Conservation (phyloP, 2,888 invertebrate species). For the Drosophila percnosoma region DNA sequence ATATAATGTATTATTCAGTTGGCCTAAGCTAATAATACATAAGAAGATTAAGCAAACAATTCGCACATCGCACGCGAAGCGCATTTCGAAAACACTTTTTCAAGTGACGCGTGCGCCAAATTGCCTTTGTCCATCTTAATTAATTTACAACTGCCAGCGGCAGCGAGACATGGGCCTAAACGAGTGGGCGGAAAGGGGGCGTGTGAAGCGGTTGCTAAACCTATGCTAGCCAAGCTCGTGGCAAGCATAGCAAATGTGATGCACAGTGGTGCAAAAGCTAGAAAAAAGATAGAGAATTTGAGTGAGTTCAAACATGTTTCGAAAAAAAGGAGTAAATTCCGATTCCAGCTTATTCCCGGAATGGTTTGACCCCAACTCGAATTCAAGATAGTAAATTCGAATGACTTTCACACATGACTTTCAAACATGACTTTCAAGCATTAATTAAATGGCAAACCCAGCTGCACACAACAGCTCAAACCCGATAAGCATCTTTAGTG, state of each 20-base stretch:
- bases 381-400: background rate
- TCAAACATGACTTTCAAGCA: background rate
- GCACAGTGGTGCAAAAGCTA: conserved; percentile 35
- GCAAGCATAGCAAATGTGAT: conserved; percentile 17
- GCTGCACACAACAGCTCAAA: background rate
- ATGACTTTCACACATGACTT: too few species aligned
- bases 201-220: background rate
- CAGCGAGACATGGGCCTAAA: background rate
- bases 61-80: conserved; percentile 20
- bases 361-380: background rate
- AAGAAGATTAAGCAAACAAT: conserved; percentile 26
- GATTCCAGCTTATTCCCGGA: background rate
- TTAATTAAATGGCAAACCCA: background rate
- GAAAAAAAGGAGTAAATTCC: too few species aligned
- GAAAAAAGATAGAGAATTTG: background rate
- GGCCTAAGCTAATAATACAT: conserved; percentile 3
- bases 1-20: conserved; percentile 10
- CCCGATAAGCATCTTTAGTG: background rate
- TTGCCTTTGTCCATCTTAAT: conserved; percentile 78
- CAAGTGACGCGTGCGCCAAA: conserved; percentile 52
- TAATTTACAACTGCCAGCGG: conserved; percentile 62
- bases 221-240: background rate
- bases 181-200: accelerated
- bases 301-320: background rate
- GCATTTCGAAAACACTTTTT: conserved; percentile 37